A percentile compares a stretch with the other conserved stretches of the same genome.
phyloP scores from a whole-genome alignment of 2,797 vertebrate genomes.

The Alauda arvensis region DNA sequence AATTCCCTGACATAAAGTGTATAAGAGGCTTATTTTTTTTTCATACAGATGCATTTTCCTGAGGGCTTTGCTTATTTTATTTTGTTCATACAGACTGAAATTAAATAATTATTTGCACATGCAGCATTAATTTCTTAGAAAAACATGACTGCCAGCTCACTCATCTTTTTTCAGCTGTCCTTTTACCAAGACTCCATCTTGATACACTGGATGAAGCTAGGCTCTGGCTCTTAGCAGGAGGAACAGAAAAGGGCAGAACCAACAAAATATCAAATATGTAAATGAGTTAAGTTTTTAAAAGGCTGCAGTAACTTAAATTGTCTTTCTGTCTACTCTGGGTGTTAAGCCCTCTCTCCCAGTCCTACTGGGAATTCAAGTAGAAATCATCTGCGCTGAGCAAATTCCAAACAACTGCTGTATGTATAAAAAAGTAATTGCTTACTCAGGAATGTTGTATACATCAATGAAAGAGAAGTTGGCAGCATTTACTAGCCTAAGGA shows the following conservation, averaged over 20 bases:
- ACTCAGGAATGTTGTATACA: not conserved
- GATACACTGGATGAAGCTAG: not conserved
- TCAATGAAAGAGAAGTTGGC: not conserved
- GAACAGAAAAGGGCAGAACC: not conserved
- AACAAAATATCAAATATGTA: not conserved
- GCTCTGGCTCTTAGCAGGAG: not conserved
- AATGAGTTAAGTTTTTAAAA: not conserved
- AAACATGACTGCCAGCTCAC: not conserved
- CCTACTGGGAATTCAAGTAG: not conserved
- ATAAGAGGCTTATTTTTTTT: not conserved
- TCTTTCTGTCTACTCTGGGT: not conserved
- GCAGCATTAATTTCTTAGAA: not conserved
- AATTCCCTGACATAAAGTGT: not conserved
- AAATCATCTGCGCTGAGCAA: not conserved
- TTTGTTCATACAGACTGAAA: not conserved
- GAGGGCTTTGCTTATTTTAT: not conserved
- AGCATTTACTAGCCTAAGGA: not conserved
- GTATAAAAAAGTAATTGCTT: not conserved
- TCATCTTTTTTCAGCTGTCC: not conserved
- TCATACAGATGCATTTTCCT: not conserved
- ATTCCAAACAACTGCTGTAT: not conserved
- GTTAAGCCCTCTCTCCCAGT: not conserved
- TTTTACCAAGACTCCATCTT: accelerated
- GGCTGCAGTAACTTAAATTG: not conserved
- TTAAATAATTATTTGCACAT: not conserved